Percentiles rank a stretch among this genome's conserved stretches.
Evolutionary conservation across 2,888 invertebrate genomes (phyloP).

Genomic region (Campopleginae sp.): DNA sequence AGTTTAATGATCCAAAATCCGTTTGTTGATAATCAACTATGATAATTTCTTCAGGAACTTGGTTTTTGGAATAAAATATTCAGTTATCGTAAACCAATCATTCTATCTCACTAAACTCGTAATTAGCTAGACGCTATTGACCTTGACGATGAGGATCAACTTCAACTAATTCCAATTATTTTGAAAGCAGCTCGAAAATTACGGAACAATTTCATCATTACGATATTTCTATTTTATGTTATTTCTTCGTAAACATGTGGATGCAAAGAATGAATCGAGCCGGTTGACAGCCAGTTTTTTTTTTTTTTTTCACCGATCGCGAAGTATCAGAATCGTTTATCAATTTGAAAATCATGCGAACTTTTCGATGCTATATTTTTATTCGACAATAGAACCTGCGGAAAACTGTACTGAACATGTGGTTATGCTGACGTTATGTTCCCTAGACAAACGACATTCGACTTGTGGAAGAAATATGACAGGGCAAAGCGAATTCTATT

Average conservation of each 20-base stretch:
- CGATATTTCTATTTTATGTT: neutral
- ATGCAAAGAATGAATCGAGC: neutral
- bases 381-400: neutral
- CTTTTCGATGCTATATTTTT: neutral
- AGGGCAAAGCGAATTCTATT: neutral
- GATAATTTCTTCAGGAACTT: neutral
- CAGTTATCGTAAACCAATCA: neutral
- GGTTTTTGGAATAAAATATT: constrained; percentile 7
- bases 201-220: neutral
- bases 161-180: constrained; percentile 39
- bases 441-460: neutral
- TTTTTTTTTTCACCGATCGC: neutral
- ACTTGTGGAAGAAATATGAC: neutral
- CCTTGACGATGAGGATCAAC: constrained; percentile 30
- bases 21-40: neutral
- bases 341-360: neutral
- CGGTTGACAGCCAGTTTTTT: neutral
- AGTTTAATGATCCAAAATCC: neutral
- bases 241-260: neutral
- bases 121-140: neutral
- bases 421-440: neutral
- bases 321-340: neutral
- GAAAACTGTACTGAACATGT: neutral
- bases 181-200: constrained; percentile 2
- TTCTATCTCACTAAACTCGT: constrained; percentile 8